These are phyloP conservation scores for Oophaga sylvatica DNA, from an alignment of 2,797 vertebrate species.

Conservation along the genomic window DNA sequence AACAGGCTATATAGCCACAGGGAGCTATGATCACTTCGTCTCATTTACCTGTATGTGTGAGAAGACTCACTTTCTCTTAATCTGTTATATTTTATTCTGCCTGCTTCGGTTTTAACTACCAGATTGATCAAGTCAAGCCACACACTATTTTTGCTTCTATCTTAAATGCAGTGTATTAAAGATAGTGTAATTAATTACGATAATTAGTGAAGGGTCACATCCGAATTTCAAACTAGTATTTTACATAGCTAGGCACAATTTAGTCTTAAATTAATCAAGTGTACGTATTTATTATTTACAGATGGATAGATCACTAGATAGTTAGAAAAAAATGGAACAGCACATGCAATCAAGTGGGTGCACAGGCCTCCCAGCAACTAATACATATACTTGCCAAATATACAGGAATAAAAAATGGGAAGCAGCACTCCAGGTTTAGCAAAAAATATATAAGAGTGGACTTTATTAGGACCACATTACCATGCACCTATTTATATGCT, in stretches of 20 bases:
- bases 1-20: not conserved
- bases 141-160: not conserved
- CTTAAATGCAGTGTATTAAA: slow-evolving; percentile 19
- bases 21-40: not conserved
- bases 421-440: too few species aligned
- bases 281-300: too few species aligned
- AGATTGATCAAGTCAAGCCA: slow-evolving; percentile 22
- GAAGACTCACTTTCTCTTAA: slow-evolving; percentile 9
- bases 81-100: slow-evolving; percentile 17
- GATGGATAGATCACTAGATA: too few species aligned
- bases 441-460: too few species aligned
- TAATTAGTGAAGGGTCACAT: slow-evolving; percentile 6
- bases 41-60: slow-evolving; percentile 25
- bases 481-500: too few species aligned
- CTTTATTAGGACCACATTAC: too few species aligned
- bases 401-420: too few species aligned
- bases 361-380: too few species aligned
- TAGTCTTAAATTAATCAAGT: not conserved
- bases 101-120: not conserved
- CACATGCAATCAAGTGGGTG: too few species aligned
- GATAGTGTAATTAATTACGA: slow-evolving; percentile 4
- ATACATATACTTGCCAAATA: too few species aligned
- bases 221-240: not conserved
- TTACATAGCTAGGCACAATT: not conserved
- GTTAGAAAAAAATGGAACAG: too few species aligned